Evolutionary conservation across 2,113 vertebrate genomes (phyloP).

Genomic region (Numenius arquata): DNA sequence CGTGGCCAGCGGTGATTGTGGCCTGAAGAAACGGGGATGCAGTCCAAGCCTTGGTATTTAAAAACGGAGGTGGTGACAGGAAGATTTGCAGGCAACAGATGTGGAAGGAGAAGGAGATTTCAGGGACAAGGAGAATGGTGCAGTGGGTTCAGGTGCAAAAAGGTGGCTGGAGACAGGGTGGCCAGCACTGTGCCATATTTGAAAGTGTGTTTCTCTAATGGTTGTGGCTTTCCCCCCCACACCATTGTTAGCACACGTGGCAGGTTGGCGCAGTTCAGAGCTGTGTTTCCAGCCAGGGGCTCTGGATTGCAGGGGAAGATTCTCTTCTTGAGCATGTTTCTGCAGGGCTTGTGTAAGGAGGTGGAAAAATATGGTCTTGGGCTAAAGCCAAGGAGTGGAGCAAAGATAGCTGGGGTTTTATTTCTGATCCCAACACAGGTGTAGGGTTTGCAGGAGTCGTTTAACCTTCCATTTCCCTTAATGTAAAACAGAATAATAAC

Average conservation of each 20-base stretch:
- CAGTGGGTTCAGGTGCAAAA: not conserved
- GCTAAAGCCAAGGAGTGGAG: not conserved
- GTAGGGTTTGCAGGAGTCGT: not conserved
- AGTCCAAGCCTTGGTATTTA: conserved; percentile 6
- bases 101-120: conserved; percentile 52
- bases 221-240: not conserved
- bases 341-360: not conserved
- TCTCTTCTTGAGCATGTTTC: not conserved
- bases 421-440: not conserved
- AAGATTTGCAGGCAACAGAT: conserved; percentile 62
- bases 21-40: not conserved
- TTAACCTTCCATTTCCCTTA: not conserved
- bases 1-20: not conserved
- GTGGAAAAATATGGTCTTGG: not conserved
- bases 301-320: not conserved
- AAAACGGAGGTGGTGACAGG: conserved; percentile 40
- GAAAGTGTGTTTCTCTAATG: not conserved
- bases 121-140: conserved; percentile 18
- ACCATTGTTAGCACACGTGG: not conserved
- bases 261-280: not conserved
- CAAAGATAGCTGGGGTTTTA: conserved; percentile 5
- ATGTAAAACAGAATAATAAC: not conserved
- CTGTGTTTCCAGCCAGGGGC: accelerated
- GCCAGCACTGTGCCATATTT: not conserved
- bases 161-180: not conserved